phyloP scores from a whole-genome alignment of 2,113 vertebrate species.

The Cryptotis parvus region DNA sequence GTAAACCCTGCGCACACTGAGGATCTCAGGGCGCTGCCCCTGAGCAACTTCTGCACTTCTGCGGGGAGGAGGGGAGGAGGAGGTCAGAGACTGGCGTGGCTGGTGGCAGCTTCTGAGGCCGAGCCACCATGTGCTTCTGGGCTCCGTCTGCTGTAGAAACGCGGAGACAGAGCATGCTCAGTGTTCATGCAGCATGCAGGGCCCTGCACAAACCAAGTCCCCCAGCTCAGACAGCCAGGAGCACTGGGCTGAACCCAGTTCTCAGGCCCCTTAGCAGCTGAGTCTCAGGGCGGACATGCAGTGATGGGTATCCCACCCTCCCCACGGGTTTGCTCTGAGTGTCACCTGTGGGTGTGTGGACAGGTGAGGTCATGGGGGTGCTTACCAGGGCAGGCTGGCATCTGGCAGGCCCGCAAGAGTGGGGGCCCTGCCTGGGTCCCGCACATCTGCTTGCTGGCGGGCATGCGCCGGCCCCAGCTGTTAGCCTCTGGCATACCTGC shows the following conservation, averaged over 20 bases:
- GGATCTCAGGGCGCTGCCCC: constrained; percentile 87
- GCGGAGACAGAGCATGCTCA: background rate
- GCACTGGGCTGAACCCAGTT: too few relatives aligned
- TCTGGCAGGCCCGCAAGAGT: constrained; percentile 90
- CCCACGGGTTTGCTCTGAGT: too few relatives aligned
- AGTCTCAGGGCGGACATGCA: too few relatives aligned
- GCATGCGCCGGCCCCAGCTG: constrained; percentile 87
- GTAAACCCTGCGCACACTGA: constrained; percentile 90
- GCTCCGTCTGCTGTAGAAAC: background rate
- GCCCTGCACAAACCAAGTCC: too few relatives aligned
- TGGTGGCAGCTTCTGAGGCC: too few relatives aligned
- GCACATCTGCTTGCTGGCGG: constrained; percentile 86
- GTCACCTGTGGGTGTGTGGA: too few relatives aligned
- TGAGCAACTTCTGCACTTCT: constrained; percentile 80
- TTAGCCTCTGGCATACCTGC: constrained; percentile 89
- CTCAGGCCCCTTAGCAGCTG: too few relatives aligned
- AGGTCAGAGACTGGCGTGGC: background rate
- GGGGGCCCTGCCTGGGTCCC: constrained; percentile 84
- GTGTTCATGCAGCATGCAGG: background rate
- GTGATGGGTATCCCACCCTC: too few relatives aligned
- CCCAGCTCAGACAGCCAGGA: too few relatives aligned
- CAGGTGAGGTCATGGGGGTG: background rate
- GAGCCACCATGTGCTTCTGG: background rate
- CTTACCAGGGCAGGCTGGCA: constrained; percentile 93
- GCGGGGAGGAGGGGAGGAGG: background rate